Percentiles rank a stretch among this genome's conserved stretches.
Evolutionary conservation across 2,888 invertebrate genomes (phyloP).

Genomic region (Diarsia dahlii): DNA sequence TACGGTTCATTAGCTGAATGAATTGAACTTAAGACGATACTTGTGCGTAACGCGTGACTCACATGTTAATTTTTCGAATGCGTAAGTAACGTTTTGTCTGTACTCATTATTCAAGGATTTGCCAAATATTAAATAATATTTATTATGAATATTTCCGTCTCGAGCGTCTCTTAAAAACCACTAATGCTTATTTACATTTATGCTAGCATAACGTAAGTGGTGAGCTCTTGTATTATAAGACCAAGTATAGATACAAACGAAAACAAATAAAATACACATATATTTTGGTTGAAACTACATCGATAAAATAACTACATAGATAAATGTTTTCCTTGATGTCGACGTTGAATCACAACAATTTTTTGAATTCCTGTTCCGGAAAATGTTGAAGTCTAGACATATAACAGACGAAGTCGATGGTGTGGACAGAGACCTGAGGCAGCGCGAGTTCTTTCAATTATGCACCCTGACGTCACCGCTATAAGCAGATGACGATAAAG

Average conservation of each 20-base stretch:
- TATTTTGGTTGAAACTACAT: conserved; percentile 20
- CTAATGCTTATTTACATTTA: conserved; percentile 45
- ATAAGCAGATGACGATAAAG: conserved; percentile 59
- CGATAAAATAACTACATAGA: conserved; percentile 15
- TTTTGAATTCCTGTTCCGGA: conserved; percentile 41
- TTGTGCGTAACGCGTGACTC: conserved; percentile 60
- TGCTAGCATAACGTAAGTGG: conserved; percentile 31
- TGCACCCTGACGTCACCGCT: conserved; percentile 77
- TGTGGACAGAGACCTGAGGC: conserved; percentile 46
- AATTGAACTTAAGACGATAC: conserved; percentile 60
- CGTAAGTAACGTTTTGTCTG: conserved; percentile 35
- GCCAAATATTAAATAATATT: conserved; percentile 44
- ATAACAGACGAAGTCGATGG: conserved; percentile 56
- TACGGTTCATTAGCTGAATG: conserved; percentile 73
- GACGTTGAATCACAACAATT: conserved; percentile 31
- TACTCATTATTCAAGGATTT: conserved; percentile 49
- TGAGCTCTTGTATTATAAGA: conserved; percentile 39
- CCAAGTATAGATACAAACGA: conserved; percentile 19
- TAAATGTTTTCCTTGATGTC: conserved; percentile 28
- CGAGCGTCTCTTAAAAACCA: conserved; percentile 32
- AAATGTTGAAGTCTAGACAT: conserved; percentile 53
- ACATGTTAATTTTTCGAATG: conserved; percentile 45
- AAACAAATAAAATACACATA: conserved; percentile 24
- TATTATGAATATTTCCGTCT: conserved; percentile 45
- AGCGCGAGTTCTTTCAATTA: conserved; percentile 72